A percentile compares a stretch with the other conserved stretches of the same genome.
Evolutionary conservation across 2,113 vertebrate species (phyloP).

Genomic region (Malurus elegans): DNA sequence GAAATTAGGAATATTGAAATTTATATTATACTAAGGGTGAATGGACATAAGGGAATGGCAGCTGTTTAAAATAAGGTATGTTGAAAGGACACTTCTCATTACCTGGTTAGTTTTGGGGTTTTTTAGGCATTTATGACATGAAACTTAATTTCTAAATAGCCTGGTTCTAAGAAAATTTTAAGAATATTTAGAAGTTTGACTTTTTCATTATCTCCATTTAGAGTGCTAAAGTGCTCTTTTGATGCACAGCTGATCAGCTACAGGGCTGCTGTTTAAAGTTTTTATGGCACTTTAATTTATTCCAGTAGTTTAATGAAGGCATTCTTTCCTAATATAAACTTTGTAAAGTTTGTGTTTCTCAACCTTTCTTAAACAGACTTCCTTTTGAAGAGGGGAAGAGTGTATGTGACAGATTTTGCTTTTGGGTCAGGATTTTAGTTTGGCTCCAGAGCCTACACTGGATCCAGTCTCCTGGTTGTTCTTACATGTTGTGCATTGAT

Average conservation of each 20-base stretch:
- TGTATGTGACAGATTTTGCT: neutral
- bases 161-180: neutral
- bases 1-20: neutral
- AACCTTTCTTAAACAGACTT: neutral
- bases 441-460: neutral
- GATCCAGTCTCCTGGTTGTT: neutral
- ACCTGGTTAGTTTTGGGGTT: neutral
- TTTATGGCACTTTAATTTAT: neutral
- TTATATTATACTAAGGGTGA: neutral
- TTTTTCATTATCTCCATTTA: neutral
- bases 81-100: neutral
- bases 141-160: neutral
- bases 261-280: neutral
- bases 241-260: neutral
- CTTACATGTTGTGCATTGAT: neutral
- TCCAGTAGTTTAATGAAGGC: neutral
- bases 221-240: neutral
- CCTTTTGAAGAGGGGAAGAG: neutral
- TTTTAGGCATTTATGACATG: neutral
- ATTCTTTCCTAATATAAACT: neutral
- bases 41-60: neutral
- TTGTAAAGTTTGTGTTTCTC: neutral
- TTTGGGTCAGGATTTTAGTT: neutral
- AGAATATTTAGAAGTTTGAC: neutral
- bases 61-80: neutral